A percentile compares a stretch with the other conserved stretches of the same genome.
These are phyloP conservation scores for Physocephala rufipes DNA, from an alignment of 2,888 invertebrate species.

Conservation along the genomic window DNA sequence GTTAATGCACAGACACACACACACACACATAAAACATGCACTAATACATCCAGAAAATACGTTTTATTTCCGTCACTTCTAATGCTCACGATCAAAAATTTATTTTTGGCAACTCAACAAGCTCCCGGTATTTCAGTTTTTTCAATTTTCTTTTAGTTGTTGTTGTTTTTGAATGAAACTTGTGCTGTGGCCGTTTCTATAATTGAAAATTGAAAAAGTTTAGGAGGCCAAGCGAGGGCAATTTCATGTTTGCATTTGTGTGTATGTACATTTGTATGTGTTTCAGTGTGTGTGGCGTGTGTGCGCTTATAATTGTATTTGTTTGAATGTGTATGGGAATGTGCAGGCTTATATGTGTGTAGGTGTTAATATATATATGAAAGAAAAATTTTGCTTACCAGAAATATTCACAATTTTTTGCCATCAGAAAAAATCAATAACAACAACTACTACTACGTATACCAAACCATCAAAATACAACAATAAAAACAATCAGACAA, in stretches of 20 bases:
- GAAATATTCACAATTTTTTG: too few species aligned
- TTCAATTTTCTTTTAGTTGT: too few species aligned
- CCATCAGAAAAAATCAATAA: neutral
- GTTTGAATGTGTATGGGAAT: neutral
- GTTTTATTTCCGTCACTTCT: constrained; percentile 37
- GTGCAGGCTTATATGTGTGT: too few species aligned
- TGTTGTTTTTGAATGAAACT: constrained; percentile 37
- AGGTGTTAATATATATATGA: too few species aligned
- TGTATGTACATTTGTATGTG: neutral
- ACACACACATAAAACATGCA: neutral
- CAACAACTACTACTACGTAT: constrained; percentile 12
- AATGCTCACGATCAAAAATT: constrained; percentile 52
- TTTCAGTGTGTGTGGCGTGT: neutral
- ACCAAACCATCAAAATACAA: neutral
- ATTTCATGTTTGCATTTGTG: neutral
- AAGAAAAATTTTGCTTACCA: too few species aligned
- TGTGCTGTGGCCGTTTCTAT: constrained; percentile 12
- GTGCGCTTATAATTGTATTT: neutral
- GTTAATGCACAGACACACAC: constrained; percentile 1
- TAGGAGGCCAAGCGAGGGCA: neutral
- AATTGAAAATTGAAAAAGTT: constrained; percentile 25
- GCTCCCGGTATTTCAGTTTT: constrained; percentile 56
- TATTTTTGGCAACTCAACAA: constrained; percentile 62
- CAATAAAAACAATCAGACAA: neutral
- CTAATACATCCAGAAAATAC: constrained; percentile 1